Evolutionary conservation across 2,113 vertebrate genomes (phyloP).

Genomic region (Myotis lucifugus): DNA sequence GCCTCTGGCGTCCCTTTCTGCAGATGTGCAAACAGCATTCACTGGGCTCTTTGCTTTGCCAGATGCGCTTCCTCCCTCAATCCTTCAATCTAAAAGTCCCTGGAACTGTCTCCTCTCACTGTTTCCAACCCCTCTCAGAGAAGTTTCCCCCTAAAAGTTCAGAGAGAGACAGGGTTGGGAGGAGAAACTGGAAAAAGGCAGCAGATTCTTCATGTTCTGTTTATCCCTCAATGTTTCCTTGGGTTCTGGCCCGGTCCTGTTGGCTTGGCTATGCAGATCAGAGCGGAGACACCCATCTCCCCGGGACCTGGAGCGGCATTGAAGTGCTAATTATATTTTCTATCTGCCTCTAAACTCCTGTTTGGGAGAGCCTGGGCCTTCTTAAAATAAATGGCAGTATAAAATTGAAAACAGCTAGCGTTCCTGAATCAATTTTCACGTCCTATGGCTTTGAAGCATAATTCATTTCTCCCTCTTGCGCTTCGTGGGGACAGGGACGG

Average conservation of each 20-base stretch:
- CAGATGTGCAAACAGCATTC: rapidly evolving
- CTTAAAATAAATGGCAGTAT: constrained; percentile 76
- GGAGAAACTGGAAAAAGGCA: not conserved
- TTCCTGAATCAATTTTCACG: constrained; percentile 84
- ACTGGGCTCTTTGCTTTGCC: not conserved
- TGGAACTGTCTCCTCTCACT: not conserved
- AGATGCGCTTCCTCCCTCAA: not conserved
- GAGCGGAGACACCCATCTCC: constrained; percentile 55
- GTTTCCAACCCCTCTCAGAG: not conserved
- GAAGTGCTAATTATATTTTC: constrained; percentile 84
- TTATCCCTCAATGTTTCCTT: not conserved
- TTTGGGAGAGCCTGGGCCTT: constrained; percentile 77
- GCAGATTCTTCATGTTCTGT: not conserved
- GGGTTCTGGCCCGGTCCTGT: not conserved
- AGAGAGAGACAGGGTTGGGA: not conserved
- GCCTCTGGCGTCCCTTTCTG: rapidly evolving
- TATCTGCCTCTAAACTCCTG: constrained; percentile 77
- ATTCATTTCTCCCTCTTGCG: constrained; percentile 70
- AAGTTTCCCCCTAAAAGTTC: not conserved
- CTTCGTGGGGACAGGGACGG: constrained; percentile 58
- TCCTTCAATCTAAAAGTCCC: not conserved
- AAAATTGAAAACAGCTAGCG: constrained; percentile 82
- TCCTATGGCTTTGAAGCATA: constrained; percentile 79
- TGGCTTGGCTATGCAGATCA: rapidly evolving
- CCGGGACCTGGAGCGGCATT: constrained; percentile 66